Conservation (phyloP, 2,888 invertebrate genomes). For the Nebria brevicollis region DNA sequence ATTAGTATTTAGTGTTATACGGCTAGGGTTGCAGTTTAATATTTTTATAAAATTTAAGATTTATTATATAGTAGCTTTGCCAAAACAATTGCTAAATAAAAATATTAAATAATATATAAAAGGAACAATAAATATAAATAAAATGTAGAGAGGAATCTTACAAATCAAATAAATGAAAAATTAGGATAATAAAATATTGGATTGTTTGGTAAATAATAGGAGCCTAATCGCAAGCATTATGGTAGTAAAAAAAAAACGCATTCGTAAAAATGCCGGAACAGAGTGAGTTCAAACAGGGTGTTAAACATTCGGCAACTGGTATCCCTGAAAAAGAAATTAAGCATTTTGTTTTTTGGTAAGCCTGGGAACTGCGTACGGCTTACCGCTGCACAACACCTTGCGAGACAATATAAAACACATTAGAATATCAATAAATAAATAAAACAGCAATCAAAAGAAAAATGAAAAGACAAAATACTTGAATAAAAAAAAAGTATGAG, state of each 20-base stretch:
- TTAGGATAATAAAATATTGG: constrained; percentile 29
- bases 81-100: not conserved
- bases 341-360: constrained; percentile 35
- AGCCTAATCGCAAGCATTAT: constrained; percentile 20
- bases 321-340: constrained; percentile 40
- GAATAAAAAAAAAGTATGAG: constrained; percentile 33
- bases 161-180: constrained; percentile 21
- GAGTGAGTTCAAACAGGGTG: constrained; percentile 40
- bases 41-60: too few species aligned
- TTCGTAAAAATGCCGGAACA: constrained; percentile 35
- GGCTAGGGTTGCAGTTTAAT: too few species aligned
- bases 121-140: constrained; percentile 8
- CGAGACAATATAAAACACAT: constrained; percentile 40
- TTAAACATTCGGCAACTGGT: constrained; percentile 35
- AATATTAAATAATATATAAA: not conserved
- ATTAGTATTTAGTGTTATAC: too few species aligned
- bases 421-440: not conserved
- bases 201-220: constrained; percentile 36
- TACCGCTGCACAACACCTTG: constrained; percentile 40
- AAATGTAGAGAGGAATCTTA: constrained; percentile 23
- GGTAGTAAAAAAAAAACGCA: constrained; percentile 10
- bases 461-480: constrained; percentile 31
- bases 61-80: not conserved
- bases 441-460: constrained; percentile 30
- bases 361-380: constrained; percentile 36